These are phyloP conservation scores for Phortica okadai DNA, from an alignment of 2,888 invertebrate species.

Conservation along the genomic window DNA sequence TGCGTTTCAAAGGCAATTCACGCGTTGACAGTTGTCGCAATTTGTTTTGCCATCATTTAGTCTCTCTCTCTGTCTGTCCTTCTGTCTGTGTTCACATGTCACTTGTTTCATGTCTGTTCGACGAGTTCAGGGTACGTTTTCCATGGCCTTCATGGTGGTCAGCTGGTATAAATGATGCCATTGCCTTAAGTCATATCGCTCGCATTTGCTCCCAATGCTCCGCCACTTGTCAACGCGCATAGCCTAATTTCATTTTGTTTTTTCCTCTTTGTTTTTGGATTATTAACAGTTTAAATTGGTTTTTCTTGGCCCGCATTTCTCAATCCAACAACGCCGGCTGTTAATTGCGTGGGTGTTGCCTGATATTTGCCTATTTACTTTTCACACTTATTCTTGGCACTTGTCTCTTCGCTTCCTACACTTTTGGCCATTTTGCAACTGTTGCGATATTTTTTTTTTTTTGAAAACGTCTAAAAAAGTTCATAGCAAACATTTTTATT, in stretches of 20 bases:
- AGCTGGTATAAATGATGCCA: neutral
- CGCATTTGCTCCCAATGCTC: neutral
- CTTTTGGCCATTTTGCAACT: slow-evolving; percentile 8
- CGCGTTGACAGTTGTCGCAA: slow-evolving; percentile 23
- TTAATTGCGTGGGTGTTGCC: slow-evolving; percentile 25
- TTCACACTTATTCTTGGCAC: slow-evolving; percentile 31
- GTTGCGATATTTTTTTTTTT: neutral
- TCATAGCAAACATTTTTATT: neutral
- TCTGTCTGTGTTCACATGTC: neutral
- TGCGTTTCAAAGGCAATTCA: neutral
- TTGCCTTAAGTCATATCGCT: slow-evolving; percentile 14
- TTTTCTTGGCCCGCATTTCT: slow-evolving; percentile 22
- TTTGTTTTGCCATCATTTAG: neutral
- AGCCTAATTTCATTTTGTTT: slow-evolving; percentile 26
- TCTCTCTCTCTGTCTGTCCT: slow-evolving; percentile 17
- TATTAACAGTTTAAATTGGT: neutral
- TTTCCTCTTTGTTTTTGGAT: neutral
- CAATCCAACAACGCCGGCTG: neutral
- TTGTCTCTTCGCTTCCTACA: slow-evolving; percentile 18
- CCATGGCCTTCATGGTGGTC: slow-evolving; percentile 18
- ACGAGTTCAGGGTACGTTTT: neutral
- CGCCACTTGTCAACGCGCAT: neutral
- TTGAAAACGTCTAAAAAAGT: slow-evolving; percentile 4
- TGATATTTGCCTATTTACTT: slow-evolving; percentile 28
- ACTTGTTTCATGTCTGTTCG: too few relatives aligned